phyloP scores from a whole-genome alignment of 2,113 vertebrate genomes.

The Piaya cayana region DNA sequence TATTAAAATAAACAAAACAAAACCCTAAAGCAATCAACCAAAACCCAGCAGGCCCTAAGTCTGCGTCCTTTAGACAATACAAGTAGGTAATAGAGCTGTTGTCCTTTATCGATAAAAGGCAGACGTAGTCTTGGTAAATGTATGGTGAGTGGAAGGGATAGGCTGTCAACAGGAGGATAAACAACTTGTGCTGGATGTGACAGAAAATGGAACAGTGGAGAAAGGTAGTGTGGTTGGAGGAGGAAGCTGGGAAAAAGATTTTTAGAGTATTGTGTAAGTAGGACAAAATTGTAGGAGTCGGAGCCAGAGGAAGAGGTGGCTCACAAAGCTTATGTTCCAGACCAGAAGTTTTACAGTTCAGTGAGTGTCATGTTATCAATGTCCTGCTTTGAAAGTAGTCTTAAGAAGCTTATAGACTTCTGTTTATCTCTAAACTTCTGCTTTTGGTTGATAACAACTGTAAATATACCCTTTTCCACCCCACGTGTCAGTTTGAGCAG shows the following conservation, averaged over 20 bases:
- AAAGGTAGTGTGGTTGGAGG: background rate
- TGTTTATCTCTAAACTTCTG: conserved; percentile 1
- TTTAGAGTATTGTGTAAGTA: background rate
- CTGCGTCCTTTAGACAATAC: background rate
- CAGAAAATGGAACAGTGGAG: background rate
- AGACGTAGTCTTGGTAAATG: background rate
- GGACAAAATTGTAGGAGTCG: background rate
- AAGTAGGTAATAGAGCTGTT: background rate
- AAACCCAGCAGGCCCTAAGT: background rate
- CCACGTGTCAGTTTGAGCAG: conserved; percentile 6
- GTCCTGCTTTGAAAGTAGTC: background rate
- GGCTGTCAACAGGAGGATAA: background rate
- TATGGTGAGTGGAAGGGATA: background rate
- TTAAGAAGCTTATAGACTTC: background rate
- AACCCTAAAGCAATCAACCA: too few relatives aligned
- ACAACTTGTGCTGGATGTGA: background rate
- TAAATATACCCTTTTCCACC: conserved; percentile 36
- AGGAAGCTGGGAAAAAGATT: background rate
- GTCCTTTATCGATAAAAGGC: background rate
- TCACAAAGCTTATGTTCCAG: background rate
- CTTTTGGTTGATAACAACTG: background rate
- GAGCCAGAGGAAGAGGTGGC: background rate
- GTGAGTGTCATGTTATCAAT: background rate
- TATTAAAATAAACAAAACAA: background rate
- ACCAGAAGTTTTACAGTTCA: background rate